Conservation (phyloP, 2,888 invertebrate species). For the Microplitis deprimator region DNA sequence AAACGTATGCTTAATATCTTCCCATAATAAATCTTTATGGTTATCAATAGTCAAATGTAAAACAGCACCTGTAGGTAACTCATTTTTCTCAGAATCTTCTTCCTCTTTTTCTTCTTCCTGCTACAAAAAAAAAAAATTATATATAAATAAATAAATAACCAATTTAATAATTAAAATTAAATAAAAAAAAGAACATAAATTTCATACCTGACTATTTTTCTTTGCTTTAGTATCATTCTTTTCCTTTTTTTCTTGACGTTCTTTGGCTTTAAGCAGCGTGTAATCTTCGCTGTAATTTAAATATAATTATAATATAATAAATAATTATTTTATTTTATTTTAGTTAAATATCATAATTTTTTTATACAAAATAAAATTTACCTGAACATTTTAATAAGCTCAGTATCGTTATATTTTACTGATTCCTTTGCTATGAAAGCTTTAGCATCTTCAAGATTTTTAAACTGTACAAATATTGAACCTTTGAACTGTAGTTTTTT, state of each 20-base stretch:
- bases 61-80: slow-evolving; percentile 82
- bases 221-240: slow-evolving; percentile 75
- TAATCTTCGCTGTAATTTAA: slow-evolving; percentile 73
- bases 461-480: slow-evolving; percentile 92
- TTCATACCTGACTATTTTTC: slow-evolving; percentile 66
- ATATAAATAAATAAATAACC: not conserved
- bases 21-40: slow-evolving; percentile 76
- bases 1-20: slow-evolving; percentile 82
- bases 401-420: slow-evolving; percentile 79
- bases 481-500: slow-evolving; percentile 87
- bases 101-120: slow-evolving; percentile 53
- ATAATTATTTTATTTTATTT: not conserved
- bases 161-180: not conserved
- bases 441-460: slow-evolving; percentile 84
- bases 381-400: slow-evolving; percentile 78
- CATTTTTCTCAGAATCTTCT: slow-evolving; percentile 48
- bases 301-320: slow-evolving; percentile 19
- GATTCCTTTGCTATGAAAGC: slow-evolving; percentile 81
- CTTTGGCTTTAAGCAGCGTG: slow-evolving; percentile 78
- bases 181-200: not conserved
- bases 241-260: slow-evolving; percentile 75
- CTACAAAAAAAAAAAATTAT: slow-evolving; percentile 20
- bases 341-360: too few species aligned
- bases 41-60: slow-evolving; percentile 79
- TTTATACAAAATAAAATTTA: not conserved